A percentile compares a stretch with the other conserved stretches of the same genome.
Evolutionary conservation across 2,888 invertebrate genomes (phyloP).

Genomic region (Epistrophe grossulariae): DNA sequence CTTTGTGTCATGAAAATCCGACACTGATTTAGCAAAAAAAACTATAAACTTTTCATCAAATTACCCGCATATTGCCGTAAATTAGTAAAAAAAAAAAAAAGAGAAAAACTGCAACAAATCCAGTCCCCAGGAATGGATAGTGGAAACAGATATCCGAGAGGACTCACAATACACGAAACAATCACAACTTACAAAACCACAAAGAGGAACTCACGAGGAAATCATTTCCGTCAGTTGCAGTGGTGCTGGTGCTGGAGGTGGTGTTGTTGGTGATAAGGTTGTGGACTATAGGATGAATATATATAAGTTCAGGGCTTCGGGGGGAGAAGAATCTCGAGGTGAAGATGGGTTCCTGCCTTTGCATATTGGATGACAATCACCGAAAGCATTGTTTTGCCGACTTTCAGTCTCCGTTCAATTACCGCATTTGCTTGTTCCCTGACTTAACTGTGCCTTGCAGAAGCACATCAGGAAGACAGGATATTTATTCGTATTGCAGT

Average conservation of each 20-base stretch:
- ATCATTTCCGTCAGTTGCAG: slow-evolving; percentile 73
- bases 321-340: background rate
- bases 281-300: background rate
- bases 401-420: slow-evolving; percentile 72
- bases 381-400: slow-evolving; percentile 66
- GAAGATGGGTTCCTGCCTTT: slow-evolving; percentile 1
- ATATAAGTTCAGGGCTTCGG: background rate
- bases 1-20: slow-evolving; percentile 60
- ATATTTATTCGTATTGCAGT: slow-evolving; percentile 41
- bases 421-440: slow-evolving; percentile 52
- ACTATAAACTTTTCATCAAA: slow-evolving; percentile 75
- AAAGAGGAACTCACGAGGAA: slow-evolving; percentile 65
- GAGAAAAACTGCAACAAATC: slow-evolving; percentile 8
- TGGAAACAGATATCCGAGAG: slow-evolving; percentile 41
- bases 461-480: slow-evolving; percentile 9
- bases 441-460: slow-evolving; percentile 8
- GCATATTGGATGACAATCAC: slow-evolving; percentile 74
- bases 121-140: background rate
- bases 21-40: slow-evolving; percentile 74
- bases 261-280: background rate
- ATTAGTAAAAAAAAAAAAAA: slow-evolving; percentile 37
- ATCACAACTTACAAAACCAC: slow-evolving; percentile 70
- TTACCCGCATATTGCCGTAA: slow-evolving; percentile 74
- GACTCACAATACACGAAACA: slow-evolving; percentile 68
- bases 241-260: background rate